Evolutionary conservation across 2,888 invertebrate genomes (phyloP), one percentile per base, ranked within the genome.

Genomic region (Orchesellides sinensis): DNA sequence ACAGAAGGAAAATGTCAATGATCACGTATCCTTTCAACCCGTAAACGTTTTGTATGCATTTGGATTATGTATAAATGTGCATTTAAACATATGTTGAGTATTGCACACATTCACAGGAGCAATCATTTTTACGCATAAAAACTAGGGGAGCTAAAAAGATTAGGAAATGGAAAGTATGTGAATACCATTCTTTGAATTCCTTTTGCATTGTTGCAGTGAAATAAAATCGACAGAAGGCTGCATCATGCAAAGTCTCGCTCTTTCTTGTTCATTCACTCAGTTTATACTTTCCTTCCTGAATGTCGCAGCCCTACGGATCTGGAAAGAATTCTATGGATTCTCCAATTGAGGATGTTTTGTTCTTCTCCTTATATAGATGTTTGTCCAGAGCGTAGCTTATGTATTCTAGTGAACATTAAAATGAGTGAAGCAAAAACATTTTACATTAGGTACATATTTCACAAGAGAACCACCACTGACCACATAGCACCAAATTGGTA

Each of bases 131-230:
- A 54, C 54, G 23, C 54, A 54, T 54, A 54, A 21, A 54, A 54
- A 47, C 4, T 23, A 5, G 32, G 10, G 10, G 10, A 32, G 5
- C 32, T 14, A 54, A 35, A 61, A 35, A 61, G 32, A 19, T 35
- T 61, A 65, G 45, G 45, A 32, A 65, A 19, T 32, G 17, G 35
- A 25, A 61, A 35, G 35, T 32, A 61, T 61, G 61, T 61, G 25
- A 40, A 32, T 63, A 21, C 45, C 65, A 65, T 65, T 65, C 65
- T 65, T 65, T 14, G 45, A 65, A 65, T 65, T 65, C 65, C 65
- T 40, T 45, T 8, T 63, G 59, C 27, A 59, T 59, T 59, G 59
- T 35, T 61, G 61, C 61, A 61, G 32, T 21, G 5, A 19, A 32
- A 61, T 61, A 61, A 61, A 61, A 61, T 61, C 35, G 61, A 61